Base-by-base conservation (phyloP, 2,888 invertebrate species). In the Ophion costatus region DNA sequence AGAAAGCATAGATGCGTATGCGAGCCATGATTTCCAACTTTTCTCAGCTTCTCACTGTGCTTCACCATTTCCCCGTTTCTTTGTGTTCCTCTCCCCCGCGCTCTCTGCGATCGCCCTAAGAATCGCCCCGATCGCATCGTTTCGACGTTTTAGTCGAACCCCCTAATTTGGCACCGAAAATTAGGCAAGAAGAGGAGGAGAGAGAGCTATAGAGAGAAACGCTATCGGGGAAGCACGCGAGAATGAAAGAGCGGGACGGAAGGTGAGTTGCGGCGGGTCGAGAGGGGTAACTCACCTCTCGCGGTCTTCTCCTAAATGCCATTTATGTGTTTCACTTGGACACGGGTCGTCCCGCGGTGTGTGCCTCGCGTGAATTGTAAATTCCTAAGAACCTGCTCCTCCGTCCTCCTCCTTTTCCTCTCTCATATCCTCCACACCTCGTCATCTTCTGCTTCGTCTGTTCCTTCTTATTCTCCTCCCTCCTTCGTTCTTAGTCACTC, bases 241-340 rank as follows among this genome's bases (percentile, higher is more conserved):
- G 20, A 45, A n/a, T 2, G 0, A 38, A 11, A 24, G 24, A 67
- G 22, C 9, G 33, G 24, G 29, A 29, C 45, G 56, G 42, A 42
- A 56, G 74, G 64, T 57, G 73, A 63, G 82, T 29, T 20, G 6
- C 20, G 33, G 2, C 57, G 33, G 71, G 57, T 59, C 64, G 67
- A 78, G 75, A 73, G 75, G 83, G 86, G 86, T 88, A 86, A 84
- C 76, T 87, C 80, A 81, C 77, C 73, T 81, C 70, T 76, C 84
- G 42, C 33, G 67, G 88, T 88, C 88, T 89, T 90, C 84, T 90
- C 91, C 90, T 91, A 91, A 93, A 92, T 91, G 89, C 91, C 92
- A 93, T 93, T 87, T 92, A 92, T 92, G 92, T 88, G 90, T 93
- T 92, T 92, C 92, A 91, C 89, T 91, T 89, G 89, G 89, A 91